Conservation (phyloP, 1,140 invertebrate genomes). For the Bombus soroeensis region DNA sequence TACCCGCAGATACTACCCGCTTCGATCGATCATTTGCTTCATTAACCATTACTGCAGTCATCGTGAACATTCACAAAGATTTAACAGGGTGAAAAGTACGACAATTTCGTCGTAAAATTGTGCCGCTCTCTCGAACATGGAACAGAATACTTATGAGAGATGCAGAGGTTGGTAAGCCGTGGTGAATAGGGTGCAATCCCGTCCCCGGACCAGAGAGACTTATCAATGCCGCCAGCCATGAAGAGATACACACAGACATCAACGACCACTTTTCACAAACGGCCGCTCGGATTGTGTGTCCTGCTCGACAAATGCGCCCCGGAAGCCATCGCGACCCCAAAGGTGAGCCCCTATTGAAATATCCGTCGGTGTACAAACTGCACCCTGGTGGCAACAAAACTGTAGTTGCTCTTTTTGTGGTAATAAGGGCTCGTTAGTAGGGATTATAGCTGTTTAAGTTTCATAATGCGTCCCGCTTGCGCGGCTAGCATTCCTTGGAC, state of each 20-base stretch:
- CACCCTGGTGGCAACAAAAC: background rate
- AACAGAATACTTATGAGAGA: conserved; percentile 38
- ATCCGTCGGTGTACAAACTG: conserved; percentile 15
- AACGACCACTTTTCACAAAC: conserved; percentile 31
- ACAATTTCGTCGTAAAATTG: background rate
- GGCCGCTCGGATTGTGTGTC: conserved; percentile 4
- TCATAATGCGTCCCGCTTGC: background rate
- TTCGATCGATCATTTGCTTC: background rate
- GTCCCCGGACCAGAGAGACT: conserved; percentile 4
- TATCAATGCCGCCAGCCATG: conserved; percentile 31
- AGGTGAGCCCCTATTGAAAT: conserved; percentile 42
- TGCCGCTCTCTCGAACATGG: too few species aligned
- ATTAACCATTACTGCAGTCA: background rate
- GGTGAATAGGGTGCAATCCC: conserved; percentile 20
- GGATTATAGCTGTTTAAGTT: conserved; percentile 22
- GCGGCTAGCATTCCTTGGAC: too few species aligned
- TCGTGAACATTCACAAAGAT: background rate
- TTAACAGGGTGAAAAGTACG: background rate
- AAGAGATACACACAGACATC: conserved; percentile 25
- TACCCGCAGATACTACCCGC: background rate
- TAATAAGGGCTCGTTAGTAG: conserved; percentile 22
- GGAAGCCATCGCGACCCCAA: conserved; percentile 2
- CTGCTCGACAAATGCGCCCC: conserved; percentile 21
- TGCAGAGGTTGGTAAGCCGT: conserved; percentile 19
- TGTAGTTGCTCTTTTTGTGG: background rate